Conservation (phyloP, 2,797 vertebrate genomes). For the Tenualosa thibaudeaui region DNA sequence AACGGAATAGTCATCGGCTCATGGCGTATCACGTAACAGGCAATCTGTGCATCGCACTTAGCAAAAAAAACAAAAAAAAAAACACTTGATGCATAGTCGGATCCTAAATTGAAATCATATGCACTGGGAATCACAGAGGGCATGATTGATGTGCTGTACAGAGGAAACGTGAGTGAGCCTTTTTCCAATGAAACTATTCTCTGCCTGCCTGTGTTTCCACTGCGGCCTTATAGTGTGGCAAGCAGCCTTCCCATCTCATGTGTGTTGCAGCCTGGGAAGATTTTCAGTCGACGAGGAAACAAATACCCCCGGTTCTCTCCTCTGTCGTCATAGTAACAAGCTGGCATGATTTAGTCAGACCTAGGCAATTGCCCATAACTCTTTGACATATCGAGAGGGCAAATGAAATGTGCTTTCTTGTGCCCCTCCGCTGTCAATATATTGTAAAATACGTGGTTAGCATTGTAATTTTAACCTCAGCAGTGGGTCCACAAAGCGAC, state of each 20-base stretch:
- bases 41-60: constrained; percentile 42
- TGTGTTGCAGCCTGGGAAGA: not conserved
- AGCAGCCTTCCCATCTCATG: not conserved
- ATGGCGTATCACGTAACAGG: constrained; percentile 45
- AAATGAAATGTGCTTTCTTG: constrained; percentile 9
- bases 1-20: constrained; percentile 39
- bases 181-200: constrained; percentile 42
- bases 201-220: constrained; percentile 23
- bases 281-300: not conserved
- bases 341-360: not conserved
- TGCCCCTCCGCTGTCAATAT: not conserved
- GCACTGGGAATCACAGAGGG: constrained; percentile 46
- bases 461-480: constrained; percentile 16
- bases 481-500: not conserved
- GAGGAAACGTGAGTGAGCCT: constrained; percentile 41
- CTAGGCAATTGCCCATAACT: constrained; percentile 4
- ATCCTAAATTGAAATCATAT: constrained; percentile 54
- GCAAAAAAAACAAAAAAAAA: not conserved
- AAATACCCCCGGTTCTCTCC: not conserved
- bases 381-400: constrained; percentile 11
- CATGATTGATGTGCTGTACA: constrained; percentile 55
- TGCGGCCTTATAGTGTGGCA: not conserved
- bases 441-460: constrained; percentile 18
- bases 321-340: not conserved
- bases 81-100: constrained; percentile 34